Conservation (phyloP, 2,888 invertebrate species). For the Drosophila planitibia region DNA sequence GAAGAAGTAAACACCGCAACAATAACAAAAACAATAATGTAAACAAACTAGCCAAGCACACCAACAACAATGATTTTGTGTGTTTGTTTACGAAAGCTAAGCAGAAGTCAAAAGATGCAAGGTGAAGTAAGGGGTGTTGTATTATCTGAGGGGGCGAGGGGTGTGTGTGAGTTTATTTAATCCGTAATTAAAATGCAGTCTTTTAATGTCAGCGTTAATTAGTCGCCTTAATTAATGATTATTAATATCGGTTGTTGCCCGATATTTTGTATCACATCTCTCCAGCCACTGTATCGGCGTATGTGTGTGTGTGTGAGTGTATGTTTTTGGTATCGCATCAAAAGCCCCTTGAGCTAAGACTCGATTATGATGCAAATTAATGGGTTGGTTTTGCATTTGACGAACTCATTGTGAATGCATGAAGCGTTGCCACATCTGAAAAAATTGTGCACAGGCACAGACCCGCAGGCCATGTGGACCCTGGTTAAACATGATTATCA, state of each 20-base stretch:
- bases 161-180: constrained; percentile 16
- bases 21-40: constrained; percentile 10
- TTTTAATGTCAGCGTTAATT: constrained; percentile 80
- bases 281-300: constrained; percentile 18
- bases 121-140: neutral
- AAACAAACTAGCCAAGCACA: constrained; percentile 12
- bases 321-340: neutral
- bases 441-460: constrained; percentile 9
- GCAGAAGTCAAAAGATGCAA: constrained; percentile 2
- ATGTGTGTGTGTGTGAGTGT: neutral
- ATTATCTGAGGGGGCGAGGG: neutral
- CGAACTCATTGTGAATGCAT: constrained; percentile 77
- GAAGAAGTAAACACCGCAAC: constrained; percentile 12
- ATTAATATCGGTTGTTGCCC: constrained; percentile 76
- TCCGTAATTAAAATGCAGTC: constrained; percentile 73
- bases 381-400: constrained; percentile 71
- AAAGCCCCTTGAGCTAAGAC: constrained; percentile 11
- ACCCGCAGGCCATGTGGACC: constrained; percentile 29
- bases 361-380: constrained; percentile 80
- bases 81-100: constrained; percentile 11
- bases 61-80: neutral
- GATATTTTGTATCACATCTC: constrained; percentile 57
- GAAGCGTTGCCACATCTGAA: constrained; percentile 50
- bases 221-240: constrained; percentile 79
- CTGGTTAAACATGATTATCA: constrained; percentile 78